Conservation (phyloP, 2,888 invertebrate genomes). For the Crossocerus cetratus region DNA sequence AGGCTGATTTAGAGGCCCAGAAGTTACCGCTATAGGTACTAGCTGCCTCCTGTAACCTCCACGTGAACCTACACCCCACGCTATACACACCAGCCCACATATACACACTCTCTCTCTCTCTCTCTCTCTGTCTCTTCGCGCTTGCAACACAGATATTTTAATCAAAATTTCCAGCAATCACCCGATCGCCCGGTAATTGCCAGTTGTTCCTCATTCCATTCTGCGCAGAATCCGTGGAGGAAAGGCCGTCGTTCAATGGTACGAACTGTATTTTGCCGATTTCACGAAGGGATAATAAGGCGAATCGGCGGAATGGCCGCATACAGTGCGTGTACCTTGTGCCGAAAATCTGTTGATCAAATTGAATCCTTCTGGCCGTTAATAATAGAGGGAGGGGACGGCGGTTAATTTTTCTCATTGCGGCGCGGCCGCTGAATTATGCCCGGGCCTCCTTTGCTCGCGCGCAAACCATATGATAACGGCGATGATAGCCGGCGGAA, state of each 20-base stretch:
- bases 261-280: no score
- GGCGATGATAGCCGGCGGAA: background rate
- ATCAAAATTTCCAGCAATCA: conserved; percentile 26
- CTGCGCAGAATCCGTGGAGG: no score
- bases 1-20: conserved; percentile 76
- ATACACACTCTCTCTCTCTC: no score
- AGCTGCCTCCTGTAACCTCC: conserved; percentile 68
- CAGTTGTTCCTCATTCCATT: background rate
- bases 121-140: no score
- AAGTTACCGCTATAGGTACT: conserved; percentile 73
- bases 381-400: background rate
- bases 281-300: no score
- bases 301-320: background rate
- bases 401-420: background rate
- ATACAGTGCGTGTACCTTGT: background rate
- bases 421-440: background rate
- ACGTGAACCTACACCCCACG: conserved; percentile 59
- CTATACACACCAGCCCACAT: conserved; percentile 49
- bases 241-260: no score
- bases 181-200: conserved; percentile 12
- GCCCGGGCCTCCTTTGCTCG: background rate
- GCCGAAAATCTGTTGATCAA: background rate
- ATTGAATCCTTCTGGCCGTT: background rate
- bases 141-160: conserved; percentile 25
- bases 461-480: background rate